A percentile compares a stretch with the other conserved stretches of the same genome.
Evolutionary conservation across 2,113 vertebrate genomes (phyloP).

Genomic region (Melanostigma gelatinosum): DNA sequence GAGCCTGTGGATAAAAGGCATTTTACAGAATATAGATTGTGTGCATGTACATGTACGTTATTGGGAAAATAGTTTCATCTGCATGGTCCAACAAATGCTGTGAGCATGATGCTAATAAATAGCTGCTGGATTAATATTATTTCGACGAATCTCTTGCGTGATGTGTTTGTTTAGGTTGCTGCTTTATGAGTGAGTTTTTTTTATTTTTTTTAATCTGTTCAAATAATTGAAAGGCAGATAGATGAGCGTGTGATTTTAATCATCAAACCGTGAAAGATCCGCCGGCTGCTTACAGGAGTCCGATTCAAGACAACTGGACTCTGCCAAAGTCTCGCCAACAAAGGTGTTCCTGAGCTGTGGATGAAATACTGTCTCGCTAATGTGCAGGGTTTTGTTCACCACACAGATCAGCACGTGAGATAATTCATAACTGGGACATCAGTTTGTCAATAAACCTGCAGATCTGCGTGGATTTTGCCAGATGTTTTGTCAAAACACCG

Average conservation of each 20-base stretch:
- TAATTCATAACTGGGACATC: background rate
- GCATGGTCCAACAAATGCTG: background rate
- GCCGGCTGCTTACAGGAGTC: background rate
- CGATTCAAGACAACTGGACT: background rate
- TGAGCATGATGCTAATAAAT: conserved; percentile 36
- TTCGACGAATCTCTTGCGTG: background rate
- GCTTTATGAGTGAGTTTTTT: background rate
- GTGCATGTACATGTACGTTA: conserved; percentile 22
- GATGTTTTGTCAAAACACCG: conserved; percentile 20
- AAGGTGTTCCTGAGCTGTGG: background rate
- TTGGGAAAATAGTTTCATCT: conserved; percentile 6
- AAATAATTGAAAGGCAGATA: background rate
- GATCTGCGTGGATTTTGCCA: conserved; percentile 3
- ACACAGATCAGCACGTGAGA: background rate
- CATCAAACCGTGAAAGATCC: background rate
- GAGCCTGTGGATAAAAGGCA: conserved; percentile 24
- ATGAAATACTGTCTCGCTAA: background rate
- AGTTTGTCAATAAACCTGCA: conserved; percentile 13
- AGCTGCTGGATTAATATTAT: background rate
- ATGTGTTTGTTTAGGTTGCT: background rate
- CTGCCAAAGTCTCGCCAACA: background rate
- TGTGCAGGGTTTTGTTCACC: background rate
- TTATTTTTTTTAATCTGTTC: background rate
- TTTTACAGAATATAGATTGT: conserved; percentile 15
- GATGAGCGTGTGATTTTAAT: background rate